Evolutionary conservation across 1,140 invertebrate species (phyloP).

Genomic region (Hesperophylax magnus): DNA sequence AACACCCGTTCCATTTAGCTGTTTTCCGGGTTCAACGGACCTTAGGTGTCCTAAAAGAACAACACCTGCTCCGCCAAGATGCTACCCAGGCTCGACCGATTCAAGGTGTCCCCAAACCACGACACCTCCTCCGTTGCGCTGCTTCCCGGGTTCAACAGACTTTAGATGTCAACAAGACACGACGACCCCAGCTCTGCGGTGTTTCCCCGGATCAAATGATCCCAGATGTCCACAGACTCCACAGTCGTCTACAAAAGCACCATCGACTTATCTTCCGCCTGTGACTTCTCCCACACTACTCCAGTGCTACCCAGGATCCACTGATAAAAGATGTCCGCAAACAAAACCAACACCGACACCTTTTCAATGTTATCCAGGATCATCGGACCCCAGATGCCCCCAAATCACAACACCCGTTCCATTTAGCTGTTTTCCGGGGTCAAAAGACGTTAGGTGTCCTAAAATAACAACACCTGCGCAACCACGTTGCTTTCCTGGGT

Average conservation of each 20-base stretch:
- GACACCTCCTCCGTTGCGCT: too few species aligned
- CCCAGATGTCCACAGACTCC: slow-evolving; percentile 60
- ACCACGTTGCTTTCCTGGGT: slow-evolving; percentile 61
- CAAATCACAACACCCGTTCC: slow-evolving; percentile 43
- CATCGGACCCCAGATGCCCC: slow-evolving; percentile 58
- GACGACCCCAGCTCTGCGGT: slow-evolving; percentile 50
- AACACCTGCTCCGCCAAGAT: too few species aligned
- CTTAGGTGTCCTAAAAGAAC: too few species aligned
- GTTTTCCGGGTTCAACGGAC: slow-evolving; percentile 60
- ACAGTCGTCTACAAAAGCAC: slow-evolving; percentile 45
- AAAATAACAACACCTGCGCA: slow-evolving; percentile 40
- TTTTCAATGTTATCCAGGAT: slow-evolving; percentile 61
- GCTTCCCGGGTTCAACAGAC: too few species aligned
- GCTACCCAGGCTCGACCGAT: too few species aligned
- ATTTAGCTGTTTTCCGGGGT: slow-evolving; percentile 60
- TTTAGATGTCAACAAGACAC: slow-evolving; percentile 54
- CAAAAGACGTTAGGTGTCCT: slow-evolving; percentile 62
- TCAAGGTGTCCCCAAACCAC: too few species aligned
- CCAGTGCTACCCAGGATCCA: slow-evolving; percentile 58
- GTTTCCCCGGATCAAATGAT: slow-evolving; percentile 61
- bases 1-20: slow-evolving; percentile 58
- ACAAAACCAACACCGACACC: slow-evolving; percentile 60
- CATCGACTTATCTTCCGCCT: slow-evolving; percentile 50
- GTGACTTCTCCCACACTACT: slow-evolving; percentile 39
- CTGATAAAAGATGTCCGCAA: slow-evolving; percentile 59